These are phyloP conservation scores for Brachyrhaphis roseni DNA, from an alignment of 2,797 vertebrate species.

Conservation along the genomic window DNA sequence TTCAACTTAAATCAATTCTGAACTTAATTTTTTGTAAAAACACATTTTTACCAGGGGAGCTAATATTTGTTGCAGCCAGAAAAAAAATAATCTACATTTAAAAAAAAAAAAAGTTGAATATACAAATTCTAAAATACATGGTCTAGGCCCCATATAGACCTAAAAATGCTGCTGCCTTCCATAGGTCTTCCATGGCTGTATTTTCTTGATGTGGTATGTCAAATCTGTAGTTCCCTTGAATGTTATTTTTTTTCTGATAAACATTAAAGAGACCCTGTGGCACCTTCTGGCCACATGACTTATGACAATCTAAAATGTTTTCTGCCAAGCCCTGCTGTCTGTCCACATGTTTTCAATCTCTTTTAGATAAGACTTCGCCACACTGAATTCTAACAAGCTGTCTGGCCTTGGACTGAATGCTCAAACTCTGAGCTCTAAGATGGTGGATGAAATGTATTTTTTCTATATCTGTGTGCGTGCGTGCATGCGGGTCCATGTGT, in stretches of 20 bases:
- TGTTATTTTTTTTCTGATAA: background rate
- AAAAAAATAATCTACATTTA: background rate
- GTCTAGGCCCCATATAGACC: too few species aligned
- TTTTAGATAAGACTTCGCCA: slow-evolving; percentile 39
- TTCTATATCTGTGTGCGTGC: background rate
- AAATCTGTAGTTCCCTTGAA: background rate
- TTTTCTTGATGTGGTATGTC: slow-evolving; percentile 1
- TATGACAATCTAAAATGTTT: slow-evolving; percentile 44
- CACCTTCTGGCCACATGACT: slow-evolving; percentile 9
- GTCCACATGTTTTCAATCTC: slow-evolving; percentile 51
- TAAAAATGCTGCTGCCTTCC: background rate
- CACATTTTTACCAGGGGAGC: background rate
- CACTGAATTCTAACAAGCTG: slow-evolving; percentile 56
- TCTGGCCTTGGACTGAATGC: slow-evolving; percentile 58
- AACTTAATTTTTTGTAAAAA: too few species aligned
- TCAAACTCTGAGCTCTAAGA: slow-evolving; percentile 37
- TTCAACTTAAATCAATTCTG: too few species aligned
- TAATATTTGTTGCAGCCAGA: background rate
- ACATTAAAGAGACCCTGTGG: slow-evolving; percentile 5
- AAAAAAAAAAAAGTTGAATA: background rate
- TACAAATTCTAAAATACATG: background rate
- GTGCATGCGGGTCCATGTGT: background rate
- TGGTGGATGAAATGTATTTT: slow-evolving; percentile 25
- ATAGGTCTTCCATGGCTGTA: background rate
- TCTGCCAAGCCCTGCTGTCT: slow-evolving; percentile 41